A percentile compares a stretch with the other conserved stretches of the same genome.
These are phyloP conservation scores for Salticus scenicus DNA, from an alignment of 2,888 invertebrate species.

Conservation along the genomic window DNA sequence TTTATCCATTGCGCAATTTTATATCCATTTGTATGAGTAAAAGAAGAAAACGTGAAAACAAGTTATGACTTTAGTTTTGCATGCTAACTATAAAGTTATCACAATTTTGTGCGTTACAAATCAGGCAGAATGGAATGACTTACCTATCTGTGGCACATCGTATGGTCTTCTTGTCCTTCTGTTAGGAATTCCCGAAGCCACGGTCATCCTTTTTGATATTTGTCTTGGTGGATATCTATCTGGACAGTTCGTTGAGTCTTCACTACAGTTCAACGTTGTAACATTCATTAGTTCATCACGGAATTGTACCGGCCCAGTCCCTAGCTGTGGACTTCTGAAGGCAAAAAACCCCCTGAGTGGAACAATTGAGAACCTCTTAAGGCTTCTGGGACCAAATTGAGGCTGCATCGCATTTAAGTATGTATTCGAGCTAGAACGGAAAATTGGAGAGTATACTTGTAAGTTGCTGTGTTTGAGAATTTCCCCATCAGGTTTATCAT, in stretches of 20 bases:
- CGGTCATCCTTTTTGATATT: neutral
- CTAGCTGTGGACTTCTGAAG: neutral
- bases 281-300: neutral
- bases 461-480: neutral
- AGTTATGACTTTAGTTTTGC: too few relatives aligned
- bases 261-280: neutral
- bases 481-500: neutral
- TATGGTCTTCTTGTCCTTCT: neutral
- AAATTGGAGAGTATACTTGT: neutral
- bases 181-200: neutral
- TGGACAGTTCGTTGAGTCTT: neutral
- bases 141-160: conserved; percentile 8
- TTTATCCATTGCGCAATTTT: too few relatives aligned
- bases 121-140: too few relatives aligned
- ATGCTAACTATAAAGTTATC: too few relatives aligned
- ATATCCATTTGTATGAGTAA: too few relatives aligned
- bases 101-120: too few relatives aligned
- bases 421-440: neutral
- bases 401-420: neutral
- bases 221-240: neutral
- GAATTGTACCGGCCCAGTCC: neutral
- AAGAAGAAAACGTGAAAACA: too few relatives aligned
- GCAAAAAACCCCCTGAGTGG: conserved; percentile 2
- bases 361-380: neutral
- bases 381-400: neutral